A percentile compares a stretch with the other conserved stretches of the same genome.
Evolutionary conservation across 2,888 invertebrate species (phyloP).

Genomic region (Phania funesta): DNA sequence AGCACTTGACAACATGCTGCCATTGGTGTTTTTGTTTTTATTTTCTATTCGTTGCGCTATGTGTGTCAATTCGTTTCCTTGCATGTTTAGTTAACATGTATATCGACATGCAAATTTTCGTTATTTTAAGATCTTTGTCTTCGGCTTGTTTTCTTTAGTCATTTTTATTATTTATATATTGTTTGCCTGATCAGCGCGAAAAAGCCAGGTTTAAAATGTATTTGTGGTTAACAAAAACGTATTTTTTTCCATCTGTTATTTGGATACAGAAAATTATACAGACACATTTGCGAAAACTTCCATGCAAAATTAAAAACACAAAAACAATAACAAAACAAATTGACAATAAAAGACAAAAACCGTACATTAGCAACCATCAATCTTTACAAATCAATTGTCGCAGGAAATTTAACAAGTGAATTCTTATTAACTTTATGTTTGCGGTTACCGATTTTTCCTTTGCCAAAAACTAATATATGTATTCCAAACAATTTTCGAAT

Average conservation of each 20-base stretch:
- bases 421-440: neutral
- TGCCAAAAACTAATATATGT: too few species aligned
- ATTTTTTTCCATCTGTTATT: slow-evolving; percentile 9
- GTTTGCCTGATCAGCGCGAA: neutral
- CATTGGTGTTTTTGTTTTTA: neutral
- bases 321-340: slow-evolving; percentile 4
- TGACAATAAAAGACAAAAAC: slow-evolving; percentile 29
- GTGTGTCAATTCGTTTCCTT: neutral
- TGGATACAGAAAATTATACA: slow-evolving; percentile 39
- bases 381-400: slow-evolving; percentile 45
- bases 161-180: slow-evolving; percentile 15
- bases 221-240: slow-evolving; percentile 13
- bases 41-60: neutral
- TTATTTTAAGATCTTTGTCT: slow-evolving; percentile 9
- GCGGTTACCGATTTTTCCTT: too few species aligned
- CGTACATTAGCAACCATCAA: slow-evolving; percentile 27
- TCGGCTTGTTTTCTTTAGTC: neutral
- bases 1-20: slow-evolving; percentile 53
- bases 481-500: too few species aligned
- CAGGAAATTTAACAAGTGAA: neutral
- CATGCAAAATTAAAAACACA: slow-evolving; percentile 32
- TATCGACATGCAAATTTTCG: neutral
- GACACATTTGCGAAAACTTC: slow-evolving; percentile 42
- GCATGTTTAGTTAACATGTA: neutral
- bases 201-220: slow-evolving; percentile 2